Conservation (phyloP, 2,113 vertebrate genomes). For the Urocolius indicus region DNA sequence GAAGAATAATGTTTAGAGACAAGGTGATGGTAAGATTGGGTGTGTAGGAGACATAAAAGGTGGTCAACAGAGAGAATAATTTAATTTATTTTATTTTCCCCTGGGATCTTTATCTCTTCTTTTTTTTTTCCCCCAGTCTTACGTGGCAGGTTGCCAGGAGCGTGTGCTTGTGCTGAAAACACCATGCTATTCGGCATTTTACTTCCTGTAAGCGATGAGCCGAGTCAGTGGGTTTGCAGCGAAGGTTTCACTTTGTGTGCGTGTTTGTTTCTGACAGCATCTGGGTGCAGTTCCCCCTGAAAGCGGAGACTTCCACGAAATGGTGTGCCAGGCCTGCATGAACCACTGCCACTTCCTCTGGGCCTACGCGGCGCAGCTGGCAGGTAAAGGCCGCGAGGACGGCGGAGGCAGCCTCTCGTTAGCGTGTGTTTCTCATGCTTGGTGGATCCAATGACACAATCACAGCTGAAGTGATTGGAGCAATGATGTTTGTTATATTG, state of each 20-base stretch:
- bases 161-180: background rate
- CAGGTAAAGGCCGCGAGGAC: conserved; percentile 77
- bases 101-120: background rate
- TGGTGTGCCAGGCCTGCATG: conserved; percentile 94
- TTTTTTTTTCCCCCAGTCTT: background rate
- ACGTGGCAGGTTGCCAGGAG: background rate
- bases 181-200: background rate
- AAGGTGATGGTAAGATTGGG: background rate
- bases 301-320: conserved; percentile 91
- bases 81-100: background rate
- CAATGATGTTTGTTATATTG: background rate
- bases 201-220: background rate
- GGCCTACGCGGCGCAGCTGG: conserved; percentile 85
- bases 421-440: background rate
- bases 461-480: background rate
- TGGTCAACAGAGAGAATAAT: background rate
- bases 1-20: background rate
- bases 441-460: background rate
- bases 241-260: background rate
- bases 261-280: conserved; percentile 79
- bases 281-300: conserved; percentile 84
- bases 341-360: conserved; percentile 88
- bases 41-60: background rate
- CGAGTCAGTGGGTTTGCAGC: background rate
- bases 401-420: background rate